Conservation (phyloP, 2,113 vertebrate species). For the Aleadryas rufinucha region DNA sequence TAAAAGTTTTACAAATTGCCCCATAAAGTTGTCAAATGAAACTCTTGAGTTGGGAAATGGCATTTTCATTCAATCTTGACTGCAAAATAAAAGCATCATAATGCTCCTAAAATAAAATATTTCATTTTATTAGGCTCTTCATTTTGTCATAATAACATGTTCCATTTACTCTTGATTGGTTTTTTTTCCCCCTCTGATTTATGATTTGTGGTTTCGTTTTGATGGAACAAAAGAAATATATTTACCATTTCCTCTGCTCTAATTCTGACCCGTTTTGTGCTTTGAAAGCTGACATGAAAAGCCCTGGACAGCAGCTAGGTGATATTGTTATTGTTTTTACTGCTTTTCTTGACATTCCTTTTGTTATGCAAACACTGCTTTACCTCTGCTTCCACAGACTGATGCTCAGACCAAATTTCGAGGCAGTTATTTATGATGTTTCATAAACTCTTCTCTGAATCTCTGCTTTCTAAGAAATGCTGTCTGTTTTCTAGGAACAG, state of each 20-base stretch:
- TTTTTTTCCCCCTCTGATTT: rapidly evolving
- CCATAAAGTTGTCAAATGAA: background rate
- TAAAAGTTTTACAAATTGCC: background rate
- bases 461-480: background rate
- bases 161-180: background rate
- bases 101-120: background rate
- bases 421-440: background rate
- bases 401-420: background rate
- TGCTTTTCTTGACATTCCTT: background rate
- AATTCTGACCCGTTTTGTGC: background rate
- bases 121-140: background rate
- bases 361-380: background rate
- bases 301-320: background rate
- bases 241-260: background rate
- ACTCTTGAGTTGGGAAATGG: background rate
- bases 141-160: background rate
- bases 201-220: background rate
- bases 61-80: background rate
- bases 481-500: background rate
- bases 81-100: background rate
- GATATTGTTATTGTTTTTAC: conserved; percentile 24
- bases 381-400: background rate
- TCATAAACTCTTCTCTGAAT: background rate
- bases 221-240: background rate
- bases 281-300: background rate